A percentile compares a stretch with the other conserved stretches of the same genome.
phyloP scores from a whole-genome alignment of 2,888 invertebrate species.

The Tolmerus cingulatus region DNA sequence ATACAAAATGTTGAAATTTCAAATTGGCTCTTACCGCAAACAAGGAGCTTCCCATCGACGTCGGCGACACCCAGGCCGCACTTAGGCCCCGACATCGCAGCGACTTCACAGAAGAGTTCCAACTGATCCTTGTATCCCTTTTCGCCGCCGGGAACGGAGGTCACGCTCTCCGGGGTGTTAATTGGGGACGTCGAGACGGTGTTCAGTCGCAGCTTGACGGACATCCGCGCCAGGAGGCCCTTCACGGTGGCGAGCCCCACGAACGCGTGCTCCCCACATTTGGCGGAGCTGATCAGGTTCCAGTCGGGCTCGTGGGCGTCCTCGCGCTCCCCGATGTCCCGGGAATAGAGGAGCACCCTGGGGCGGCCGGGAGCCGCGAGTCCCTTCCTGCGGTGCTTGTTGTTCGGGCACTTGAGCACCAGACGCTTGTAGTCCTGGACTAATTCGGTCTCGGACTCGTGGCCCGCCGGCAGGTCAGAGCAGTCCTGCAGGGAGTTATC shows the following conservation, averaged over 20 bases:
- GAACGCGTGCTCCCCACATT: conserved; percentile 70
- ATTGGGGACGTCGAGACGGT: conserved; percentile 60
- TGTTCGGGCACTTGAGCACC: conserved; percentile 55
- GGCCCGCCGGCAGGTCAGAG: conserved; percentile 72
- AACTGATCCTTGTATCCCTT: conserved; percentile 59
- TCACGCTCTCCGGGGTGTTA: conserved; percentile 38
- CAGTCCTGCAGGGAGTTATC: conserved; percentile 83
- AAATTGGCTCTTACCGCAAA: conserved; percentile 66
- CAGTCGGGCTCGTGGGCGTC: conserved; percentile 66
- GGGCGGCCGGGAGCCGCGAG: conserved; percentile 69
- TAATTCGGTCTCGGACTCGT: conserved; percentile 74
- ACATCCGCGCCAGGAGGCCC: conserved; percentile 70
- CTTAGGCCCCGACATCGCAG: conserved; percentile 72
- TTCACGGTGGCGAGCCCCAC: conserved; percentile 72
- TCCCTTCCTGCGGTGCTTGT: conserved; percentile 57
- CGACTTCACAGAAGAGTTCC: conserved; percentile 68
- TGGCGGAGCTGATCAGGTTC: conserved; percentile 69
- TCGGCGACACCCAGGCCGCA: conserved; percentile 81
- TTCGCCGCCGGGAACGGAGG: background rate
- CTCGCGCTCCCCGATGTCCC: conserved; percentile 65
- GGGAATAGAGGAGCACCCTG: conserved; percentile 69
- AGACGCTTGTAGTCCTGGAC: conserved; percentile 78
- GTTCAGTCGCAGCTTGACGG: conserved; percentile 68
- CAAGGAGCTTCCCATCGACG: conserved; percentile 74
- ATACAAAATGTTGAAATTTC: background rate